A percentile compares a stretch with the other conserved stretches of the same genome.
Conservation (phyloP, 2,113 vertebrate genomes). For the Ameiurus melas region DNA sequence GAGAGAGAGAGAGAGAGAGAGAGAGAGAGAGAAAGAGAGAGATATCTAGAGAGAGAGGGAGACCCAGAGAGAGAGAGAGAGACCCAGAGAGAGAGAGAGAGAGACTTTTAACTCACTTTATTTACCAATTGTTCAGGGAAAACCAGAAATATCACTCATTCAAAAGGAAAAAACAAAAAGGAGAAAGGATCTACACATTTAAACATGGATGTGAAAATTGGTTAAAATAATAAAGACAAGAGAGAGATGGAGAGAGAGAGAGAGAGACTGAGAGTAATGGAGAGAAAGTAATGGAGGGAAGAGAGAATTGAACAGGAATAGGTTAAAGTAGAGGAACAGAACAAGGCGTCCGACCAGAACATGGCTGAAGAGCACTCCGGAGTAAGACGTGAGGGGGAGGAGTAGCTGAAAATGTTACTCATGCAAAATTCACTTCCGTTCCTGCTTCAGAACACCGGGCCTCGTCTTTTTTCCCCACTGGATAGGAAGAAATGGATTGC, state of each 20-base stretch:
- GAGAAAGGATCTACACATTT: no score
- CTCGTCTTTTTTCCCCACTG: not conserved
- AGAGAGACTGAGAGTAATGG: not conserved
- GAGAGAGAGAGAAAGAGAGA: not conserved
- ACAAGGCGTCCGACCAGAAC: not conserved
- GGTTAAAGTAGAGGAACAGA: not conserved
- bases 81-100: not conserved
- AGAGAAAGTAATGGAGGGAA: slow-evolving; percentile 32
- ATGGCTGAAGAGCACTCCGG: not conserved
- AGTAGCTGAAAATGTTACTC: not conserved
- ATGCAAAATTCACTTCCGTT: not conserved
- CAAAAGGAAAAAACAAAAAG: no score
- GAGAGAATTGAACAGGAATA: not conserved
- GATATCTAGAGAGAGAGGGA: not conserved
- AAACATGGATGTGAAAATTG: no score
- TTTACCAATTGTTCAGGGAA: no score
- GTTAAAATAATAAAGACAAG: no score
- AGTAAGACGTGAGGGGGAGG: not conserved
- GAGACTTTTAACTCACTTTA: no score
- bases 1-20: no score
- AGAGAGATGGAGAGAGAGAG: not conserved
- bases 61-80: not conserved
- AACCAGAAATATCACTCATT: no score
- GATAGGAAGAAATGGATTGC: not conserved
- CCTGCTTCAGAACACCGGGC: not conserved